Conservation (phyloP, 1,140 invertebrate species). For the Tachypleus tridentatus region DNA sequence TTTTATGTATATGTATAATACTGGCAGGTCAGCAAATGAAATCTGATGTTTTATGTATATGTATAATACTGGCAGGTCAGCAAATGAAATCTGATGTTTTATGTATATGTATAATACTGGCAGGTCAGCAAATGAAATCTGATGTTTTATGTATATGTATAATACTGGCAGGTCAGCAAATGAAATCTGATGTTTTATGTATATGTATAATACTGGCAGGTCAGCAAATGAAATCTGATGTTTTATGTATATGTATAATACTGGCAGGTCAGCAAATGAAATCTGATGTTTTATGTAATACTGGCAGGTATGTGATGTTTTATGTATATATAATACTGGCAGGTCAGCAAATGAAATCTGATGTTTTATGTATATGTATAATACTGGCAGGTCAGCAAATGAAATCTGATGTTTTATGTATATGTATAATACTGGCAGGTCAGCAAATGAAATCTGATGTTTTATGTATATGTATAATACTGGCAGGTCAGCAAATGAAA, state of each 20-base stretch:
- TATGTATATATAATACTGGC: neutral
- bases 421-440: neutral
- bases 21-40: neutral
- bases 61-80: neutral
- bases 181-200: neutral
- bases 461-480: neutral
- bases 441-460: constrained; percentile 3
- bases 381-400: constrained; percentile 1
- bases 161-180: constrained; percentile 1
- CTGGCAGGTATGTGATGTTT: no score
- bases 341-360: neutral
- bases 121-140: neutral
- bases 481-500: neutral
- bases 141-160: constrained; percentile 1
- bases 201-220: neutral
- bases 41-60: neutral
- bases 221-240: constrained; percentile 4
- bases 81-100: constrained; percentile 4
- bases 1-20: neutral
- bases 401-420: neutral
- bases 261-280: neutral
- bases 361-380: constrained; percentile 2
- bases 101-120: neutral
- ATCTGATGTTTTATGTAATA: no score
- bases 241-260: neutral